Conservation (phyloP, 1,140 invertebrate genomes). For the Aphelenchoides fujianensis region DNA sequence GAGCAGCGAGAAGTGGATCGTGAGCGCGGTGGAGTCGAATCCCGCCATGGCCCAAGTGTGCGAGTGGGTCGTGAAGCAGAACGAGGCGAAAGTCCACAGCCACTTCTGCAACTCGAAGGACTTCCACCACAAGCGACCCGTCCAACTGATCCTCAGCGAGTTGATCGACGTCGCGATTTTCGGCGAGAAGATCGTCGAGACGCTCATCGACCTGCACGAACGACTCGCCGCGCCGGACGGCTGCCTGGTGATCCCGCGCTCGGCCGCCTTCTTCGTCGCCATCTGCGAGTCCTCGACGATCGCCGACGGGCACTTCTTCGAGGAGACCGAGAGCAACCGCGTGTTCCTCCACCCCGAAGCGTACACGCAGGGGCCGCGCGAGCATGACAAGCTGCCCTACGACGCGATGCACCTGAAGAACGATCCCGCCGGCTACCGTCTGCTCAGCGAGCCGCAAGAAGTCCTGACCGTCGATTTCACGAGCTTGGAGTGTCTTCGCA, state of each 20-base stretch:
- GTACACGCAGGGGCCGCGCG: background rate
- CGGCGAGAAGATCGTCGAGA: background rate
- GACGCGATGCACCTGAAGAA: background rate
- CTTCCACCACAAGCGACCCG: background rate
- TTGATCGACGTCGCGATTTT: slow-evolving; percentile 8
- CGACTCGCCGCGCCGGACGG: background rate
- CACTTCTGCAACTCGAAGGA: background rate
- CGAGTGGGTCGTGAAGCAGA: background rate
- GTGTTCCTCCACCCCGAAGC: background rate
- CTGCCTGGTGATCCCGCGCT: background rate
- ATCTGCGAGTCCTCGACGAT: background rate
- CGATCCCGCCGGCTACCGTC: background rate
- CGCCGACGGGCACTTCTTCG: background rate
- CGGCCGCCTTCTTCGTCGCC: background rate
- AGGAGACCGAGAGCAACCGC: background rate
- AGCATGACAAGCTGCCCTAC: slow-evolving; percentile 8
- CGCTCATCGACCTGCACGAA: background rate
- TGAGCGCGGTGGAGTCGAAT: background rate
- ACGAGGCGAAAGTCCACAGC: background rate
- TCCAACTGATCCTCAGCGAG: slow-evolving; percentile 9
- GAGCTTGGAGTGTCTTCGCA: background rate
- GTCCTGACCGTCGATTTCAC: slow-evolving; percentile 1
- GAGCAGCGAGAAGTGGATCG: background rate
- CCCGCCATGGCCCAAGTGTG: background rate
- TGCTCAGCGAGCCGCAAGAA: background rate